Base-by-base conservation (phyloP, 2,888 invertebrate genomes). In the Synergus umbraculus region DNA sequence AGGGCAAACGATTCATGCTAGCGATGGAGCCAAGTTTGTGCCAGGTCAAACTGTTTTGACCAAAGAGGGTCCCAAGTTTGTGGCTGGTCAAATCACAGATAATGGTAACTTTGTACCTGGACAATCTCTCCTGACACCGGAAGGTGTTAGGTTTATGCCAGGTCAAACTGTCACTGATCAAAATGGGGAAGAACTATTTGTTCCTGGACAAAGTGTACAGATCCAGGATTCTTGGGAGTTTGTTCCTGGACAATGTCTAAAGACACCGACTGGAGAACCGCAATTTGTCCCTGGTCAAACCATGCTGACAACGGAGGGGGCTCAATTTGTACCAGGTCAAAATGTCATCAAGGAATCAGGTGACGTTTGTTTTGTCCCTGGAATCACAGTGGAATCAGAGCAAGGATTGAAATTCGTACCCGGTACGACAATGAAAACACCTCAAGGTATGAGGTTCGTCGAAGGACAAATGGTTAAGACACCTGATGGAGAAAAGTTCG, bases 261-360 rank as follows among this genome's bases (percentile, higher is more conserved):
- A 93, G 84, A 94, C 94, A 86, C 94, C 95, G 80, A 93, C 92
- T 80, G 93, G 93, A 43, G 93, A 93, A 82, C 83, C 93, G 41
- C 93, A 93, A 84, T 95, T 95, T 86, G 92, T 95, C 58, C 94
- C 95, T 76, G 95, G 95, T 29, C 94, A 95, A 83, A 95, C 95
- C 0, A 92, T 95, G 81, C 91, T 94, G 49, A 95, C 95, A 13
- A 93, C 94, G 4, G 94, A 94, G 87, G 95, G 95, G 3, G 92
- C 94, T 0, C 94, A 94, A 85, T 95, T 95, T 89, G 93, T 95
- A 63, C 94, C 95, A 0, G 96, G 96, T 2, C 95, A 95, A 89
- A 94, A 94, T 77, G 92, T 94, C 7, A 89, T 92, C 8, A 88
- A 92, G 12, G 92, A 93, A 76, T 91, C 93, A 80, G 94, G 93